Base-by-base conservation (phyloP, 1,140 invertebrate species). In the Eupristina koningsbergeri region DNA sequence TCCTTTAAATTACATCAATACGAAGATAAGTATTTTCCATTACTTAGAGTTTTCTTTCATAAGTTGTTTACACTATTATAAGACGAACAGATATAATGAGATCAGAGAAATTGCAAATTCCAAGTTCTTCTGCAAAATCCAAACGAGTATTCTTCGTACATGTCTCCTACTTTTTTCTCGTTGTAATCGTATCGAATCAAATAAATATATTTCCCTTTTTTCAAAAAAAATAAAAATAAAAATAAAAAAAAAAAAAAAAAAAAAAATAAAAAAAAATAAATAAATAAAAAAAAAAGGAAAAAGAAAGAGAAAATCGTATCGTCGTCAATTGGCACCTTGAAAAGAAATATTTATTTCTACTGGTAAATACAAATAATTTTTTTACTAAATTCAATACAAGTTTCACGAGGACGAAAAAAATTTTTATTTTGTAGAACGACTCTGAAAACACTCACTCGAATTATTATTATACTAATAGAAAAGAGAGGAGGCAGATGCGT, bases 31-130 rank as follows among this genome's bases (percentile, higher is more conserved):
- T 84, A 79, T 74, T 45, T 80, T 76, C 15, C 67, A 45, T 81
- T 77, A 61, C 22, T 61, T 83, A 47, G 76, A 78, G 0, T 85
- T 71, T 45, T 71, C 50, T 75, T 88, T 87, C 85, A n/a, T 63
- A 41, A 90, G 91, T 91, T 92, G 90, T 92, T 88, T 89, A 88
- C 88, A 90, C 63, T 84, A 76, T 84, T 73, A 73, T 67, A 84
- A 89, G 88, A 92, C 89, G 88, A 91, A 89, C 78, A 69, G 47
- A 53, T 80, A 80, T 90, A 91, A 89, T 93, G 92, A 92, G 92
- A 93, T 93, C 92, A 92, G 91, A 91, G 90, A 92, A 92, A 92
- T 87, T 89, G 90, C 88, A 86, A 87, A 85, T 90, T 91, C 80
- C 87, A 89, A 87, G 84, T 87, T 88, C 86, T 84, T 63, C 67